Conservation (phyloP, 2,888 invertebrate genomes). For the Synanthedon tipuliformis region DNA sequence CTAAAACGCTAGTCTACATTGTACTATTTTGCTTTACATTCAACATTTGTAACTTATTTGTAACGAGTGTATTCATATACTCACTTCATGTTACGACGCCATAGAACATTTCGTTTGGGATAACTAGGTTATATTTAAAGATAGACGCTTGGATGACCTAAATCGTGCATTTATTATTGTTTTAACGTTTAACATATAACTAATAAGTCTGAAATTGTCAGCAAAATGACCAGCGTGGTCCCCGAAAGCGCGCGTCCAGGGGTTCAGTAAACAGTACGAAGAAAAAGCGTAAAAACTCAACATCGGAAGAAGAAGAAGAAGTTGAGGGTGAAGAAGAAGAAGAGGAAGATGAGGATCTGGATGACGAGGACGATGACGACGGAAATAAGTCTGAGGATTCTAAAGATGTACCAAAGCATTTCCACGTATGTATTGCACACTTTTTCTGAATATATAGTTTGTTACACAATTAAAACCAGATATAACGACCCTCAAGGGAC, state of each 20-base stretch:
- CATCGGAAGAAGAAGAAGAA: constrained; percentile 57
- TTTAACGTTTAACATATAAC: no score
- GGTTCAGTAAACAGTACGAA: constrained; percentile 46
- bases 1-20: no score
- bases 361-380: constrained; percentile 66
- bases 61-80: no score
- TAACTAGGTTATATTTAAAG: no score
- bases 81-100: no score
- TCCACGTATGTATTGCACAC: constrained; percentile 52
- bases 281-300: constrained; percentile 59
- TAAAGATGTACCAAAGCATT: constrained; percentile 69
- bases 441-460: constrained; percentile 75
- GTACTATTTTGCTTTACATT: no score
- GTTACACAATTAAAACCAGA: no score
- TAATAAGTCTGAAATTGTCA: no score
- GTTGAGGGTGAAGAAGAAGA: constrained; percentile 60
- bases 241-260: constrained; percentile 47
- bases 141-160: no score
- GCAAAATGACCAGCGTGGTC: constrained; percentile 48
- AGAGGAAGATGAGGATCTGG: constrained; percentile 60
- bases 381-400: constrained; percentile 67
- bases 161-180: no score
- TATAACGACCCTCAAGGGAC: no score
- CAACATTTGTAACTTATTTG: not conserved
- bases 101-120: no score